These are phyloP conservation scores for Rhinichthys osculus DNA, from an alignment of 2,797 vertebrate genomes.

Conservation along the genomic window DNA sequence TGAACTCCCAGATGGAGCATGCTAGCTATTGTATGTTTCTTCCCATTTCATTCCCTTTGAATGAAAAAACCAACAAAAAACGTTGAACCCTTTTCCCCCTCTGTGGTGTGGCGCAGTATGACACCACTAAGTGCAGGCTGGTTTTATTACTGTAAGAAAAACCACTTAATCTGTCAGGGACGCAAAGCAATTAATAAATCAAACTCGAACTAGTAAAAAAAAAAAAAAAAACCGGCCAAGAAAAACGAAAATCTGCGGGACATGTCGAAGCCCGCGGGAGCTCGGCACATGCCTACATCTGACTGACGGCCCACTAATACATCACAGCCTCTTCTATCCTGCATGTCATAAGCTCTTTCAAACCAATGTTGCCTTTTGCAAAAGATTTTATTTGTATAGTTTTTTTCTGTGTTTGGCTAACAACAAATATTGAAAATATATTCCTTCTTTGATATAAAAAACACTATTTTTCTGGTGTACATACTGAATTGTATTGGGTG, in stretches of 20 bases:
- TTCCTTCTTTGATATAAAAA: slow-evolving; percentile 73
- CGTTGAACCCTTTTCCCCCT: slow-evolving; percentile 6
- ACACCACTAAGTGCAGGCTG: slow-evolving; percentile 56
- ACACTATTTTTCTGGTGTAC: slow-evolving; percentile 79
- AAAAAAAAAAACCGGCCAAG: slow-evolving; percentile 68
- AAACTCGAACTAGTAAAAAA: slow-evolving; percentile 67
- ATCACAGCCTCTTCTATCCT: slow-evolving; percentile 58
- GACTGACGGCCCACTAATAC: slow-evolving; percentile 62
- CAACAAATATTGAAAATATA: slow-evolving; percentile 62
- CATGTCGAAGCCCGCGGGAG: slow-evolving; percentile 67
- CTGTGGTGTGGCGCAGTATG: slow-evolving; percentile 30
- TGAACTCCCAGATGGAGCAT: slow-evolving; percentile 35
- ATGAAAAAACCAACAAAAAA: neutral
- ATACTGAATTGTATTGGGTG: slow-evolving; percentile 74
- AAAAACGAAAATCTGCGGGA: slow-evolving; percentile 66
- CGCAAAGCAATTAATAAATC: slow-evolving; percentile 73
- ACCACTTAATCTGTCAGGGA: slow-evolving; percentile 74
- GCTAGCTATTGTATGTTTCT: slow-evolving; percentile 30
- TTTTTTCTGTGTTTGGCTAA: slow-evolving; percentile 51
- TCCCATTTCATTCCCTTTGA: slow-evolving; percentile 27
- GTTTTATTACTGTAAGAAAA: slow-evolving; percentile 69
- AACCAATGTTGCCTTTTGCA: slow-evolving; percentile 42
- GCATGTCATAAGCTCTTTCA: slow-evolving; percentile 57
- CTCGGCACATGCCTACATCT: slow-evolving; percentile 57
- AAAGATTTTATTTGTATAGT: slow-evolving; percentile 67